Conservation (phyloP, 2,113 vertebrate genomes). For the Anhinga anhinga region DNA sequence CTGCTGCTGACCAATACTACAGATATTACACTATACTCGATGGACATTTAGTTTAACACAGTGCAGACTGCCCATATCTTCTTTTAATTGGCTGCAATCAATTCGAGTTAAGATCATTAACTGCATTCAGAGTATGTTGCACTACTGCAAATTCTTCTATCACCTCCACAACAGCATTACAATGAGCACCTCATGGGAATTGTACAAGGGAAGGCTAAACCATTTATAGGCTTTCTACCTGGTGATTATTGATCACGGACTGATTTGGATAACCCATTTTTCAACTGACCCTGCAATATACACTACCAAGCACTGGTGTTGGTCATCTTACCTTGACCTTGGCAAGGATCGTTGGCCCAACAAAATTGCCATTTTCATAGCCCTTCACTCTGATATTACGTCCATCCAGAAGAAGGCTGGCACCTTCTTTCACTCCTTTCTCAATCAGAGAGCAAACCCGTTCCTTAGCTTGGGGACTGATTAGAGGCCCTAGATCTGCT, state of each 20-base stretch:
- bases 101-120: not conserved
- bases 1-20: not conserved
- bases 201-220: not conserved
- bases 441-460: conserved; percentile 90
- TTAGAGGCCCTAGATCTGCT: conserved; percentile 92
- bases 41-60: not conserved
- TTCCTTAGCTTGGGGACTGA: conserved; percentile 87
- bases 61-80: not conserved
- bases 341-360: conserved; percentile 90
- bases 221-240: not conserved
- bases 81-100: not conserved
- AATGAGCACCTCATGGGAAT: not conserved
- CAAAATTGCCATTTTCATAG: conserved; percentile 94
- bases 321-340: conserved; percentile 83
- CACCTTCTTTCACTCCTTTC: conserved; percentile 90
- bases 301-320: not conserved
- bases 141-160: not conserved
- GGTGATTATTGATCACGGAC: not conserved
- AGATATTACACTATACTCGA: fast-evolving
- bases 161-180: not conserved
- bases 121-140: not conserved
- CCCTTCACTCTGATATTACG: conserved; percentile 89
- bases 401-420: conserved; percentile 88
- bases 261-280: not conserved
- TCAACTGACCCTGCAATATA: not conserved